Conservation (phyloP, 2,888 invertebrate species). For the Eretmocerus hayati region DNA sequence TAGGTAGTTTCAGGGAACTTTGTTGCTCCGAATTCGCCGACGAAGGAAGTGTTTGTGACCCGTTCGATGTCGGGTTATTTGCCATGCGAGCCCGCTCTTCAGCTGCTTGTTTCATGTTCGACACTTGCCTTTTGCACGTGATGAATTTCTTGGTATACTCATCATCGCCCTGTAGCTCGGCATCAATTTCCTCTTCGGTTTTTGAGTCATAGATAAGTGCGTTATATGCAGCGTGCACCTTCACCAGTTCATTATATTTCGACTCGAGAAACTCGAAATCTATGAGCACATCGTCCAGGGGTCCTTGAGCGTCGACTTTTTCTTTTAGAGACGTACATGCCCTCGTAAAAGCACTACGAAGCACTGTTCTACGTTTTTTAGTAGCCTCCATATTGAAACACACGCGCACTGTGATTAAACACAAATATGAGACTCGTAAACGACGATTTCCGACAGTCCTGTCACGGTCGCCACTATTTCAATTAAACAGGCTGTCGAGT, state of each 20-base stretch:
- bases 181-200: not conserved
- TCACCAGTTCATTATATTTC: not conserved
- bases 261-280: not conserved
- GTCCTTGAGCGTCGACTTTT: not conserved
- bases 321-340: not conserved
- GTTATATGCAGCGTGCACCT: not conserved
- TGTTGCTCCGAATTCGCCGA: too few relatives aligned
- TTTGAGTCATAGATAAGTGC: not conserved
- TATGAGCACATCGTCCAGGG: not conserved
- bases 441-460: not conserved
- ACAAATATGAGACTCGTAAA: not conserved
- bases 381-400: not conserved
- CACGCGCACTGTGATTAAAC: not conserved
- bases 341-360: not conserved
- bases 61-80: too few relatives aligned
- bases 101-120: not conserved
- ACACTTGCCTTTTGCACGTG: not conserved
- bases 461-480: not conserved
- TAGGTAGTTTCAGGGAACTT: not conserved
- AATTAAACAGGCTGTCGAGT: too few relatives aligned
- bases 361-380: not conserved
- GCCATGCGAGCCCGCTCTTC: too few relatives aligned
- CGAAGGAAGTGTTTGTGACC: not conserved
- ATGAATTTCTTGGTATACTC: not conserved
- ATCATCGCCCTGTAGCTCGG: not conserved